A percentile compares a stretch with the other conserved stretches of the same genome.
These are phyloP conservation scores for Tiliacea aurago DNA, from an alignment of 2,888 invertebrate genomes.

Conservation along the genomic window DNA sequence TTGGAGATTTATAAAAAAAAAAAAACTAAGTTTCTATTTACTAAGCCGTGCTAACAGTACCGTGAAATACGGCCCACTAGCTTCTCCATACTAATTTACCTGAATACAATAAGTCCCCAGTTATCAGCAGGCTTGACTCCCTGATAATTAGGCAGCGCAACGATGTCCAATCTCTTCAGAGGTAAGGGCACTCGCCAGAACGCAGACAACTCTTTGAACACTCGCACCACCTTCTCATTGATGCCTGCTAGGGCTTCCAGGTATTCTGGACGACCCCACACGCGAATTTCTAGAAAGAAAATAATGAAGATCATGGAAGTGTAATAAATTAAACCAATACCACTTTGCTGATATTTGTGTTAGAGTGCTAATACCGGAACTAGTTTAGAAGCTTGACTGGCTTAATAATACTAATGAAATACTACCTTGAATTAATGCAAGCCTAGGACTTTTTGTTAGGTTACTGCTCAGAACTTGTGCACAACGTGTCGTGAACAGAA, in stretches of 20 bases:
- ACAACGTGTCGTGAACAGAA: not conserved
- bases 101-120: conserved; percentile 95
- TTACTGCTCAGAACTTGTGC: too few species aligned
- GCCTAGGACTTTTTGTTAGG: too few species aligned
- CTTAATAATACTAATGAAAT: too few species aligned
- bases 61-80: not conserved
- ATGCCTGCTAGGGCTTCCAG: conserved; percentile 90
- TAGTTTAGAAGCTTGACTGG: not conserved
- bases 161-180: conserved; percentile 92
- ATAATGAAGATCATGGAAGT: not conserved
- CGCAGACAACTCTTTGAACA: conserved; percentile 91
- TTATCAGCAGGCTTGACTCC: conserved; percentile 94
- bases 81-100: conserved; percentile 87
- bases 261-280: conserved; percentile 92
- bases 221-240: conserved; percentile 90
- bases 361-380: not conserved
- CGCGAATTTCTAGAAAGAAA: conserved; percentile 83
- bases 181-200: conserved; percentile 93
- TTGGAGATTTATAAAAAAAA: too few species aligned
- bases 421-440: not conserved
- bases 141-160: conserved; percentile 93
- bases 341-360: not conserved
- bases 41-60: not conserved
- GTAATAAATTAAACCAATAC: not conserved
- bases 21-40: not conserved